Evolutionary conservation across 1,140 invertebrate genomes (phyloP).

Genomic region (Formica exsecta): DNA sequence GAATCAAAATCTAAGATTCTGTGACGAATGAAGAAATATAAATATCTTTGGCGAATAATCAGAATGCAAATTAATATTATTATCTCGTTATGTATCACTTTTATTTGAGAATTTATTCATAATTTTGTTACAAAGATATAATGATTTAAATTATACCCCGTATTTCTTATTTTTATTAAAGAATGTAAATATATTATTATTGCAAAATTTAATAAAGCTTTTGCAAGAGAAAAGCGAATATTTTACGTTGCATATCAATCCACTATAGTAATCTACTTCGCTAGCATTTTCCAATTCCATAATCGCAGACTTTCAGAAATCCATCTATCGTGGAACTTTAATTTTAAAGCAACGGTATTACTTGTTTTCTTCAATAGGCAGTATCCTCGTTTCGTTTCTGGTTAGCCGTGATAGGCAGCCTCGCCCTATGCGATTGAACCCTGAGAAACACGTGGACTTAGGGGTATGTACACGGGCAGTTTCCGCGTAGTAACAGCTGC

Average conservation of each 20-base stretch:
- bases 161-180: not conserved
- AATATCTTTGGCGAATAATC: not conserved
- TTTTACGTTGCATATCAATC: not conserved
- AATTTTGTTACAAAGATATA: not conserved
- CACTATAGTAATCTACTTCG: not conserved
- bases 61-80: no score
- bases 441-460: slow-evolving; percentile 25
- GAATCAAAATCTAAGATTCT: not conserved
- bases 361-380: not conserved
- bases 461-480: not conserved
- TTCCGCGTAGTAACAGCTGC: slow-evolving; percentile 54
- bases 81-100: not conserved
- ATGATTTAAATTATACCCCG: not conserved
- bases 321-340: slow-evolving; percentile 8
- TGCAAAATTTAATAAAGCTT: not conserved
- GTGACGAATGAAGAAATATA: not conserved
- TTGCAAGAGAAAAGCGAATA: not conserved
- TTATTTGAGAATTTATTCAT: not conserved
- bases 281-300: not conserved
- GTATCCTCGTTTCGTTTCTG: slow-evolving; percentile 5
- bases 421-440: not conserved
- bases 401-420: not conserved
- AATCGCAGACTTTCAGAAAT: slow-evolving; percentile 4
- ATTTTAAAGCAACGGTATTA: slow-evolving; percentile 2
- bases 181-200: not conserved